A percentile compares a stretch with the other conserved stretches of the same genome.
Conservation (phyloP, 2,113 vertebrate genomes). For the Stomatorhinus ivindoensis region DNA sequence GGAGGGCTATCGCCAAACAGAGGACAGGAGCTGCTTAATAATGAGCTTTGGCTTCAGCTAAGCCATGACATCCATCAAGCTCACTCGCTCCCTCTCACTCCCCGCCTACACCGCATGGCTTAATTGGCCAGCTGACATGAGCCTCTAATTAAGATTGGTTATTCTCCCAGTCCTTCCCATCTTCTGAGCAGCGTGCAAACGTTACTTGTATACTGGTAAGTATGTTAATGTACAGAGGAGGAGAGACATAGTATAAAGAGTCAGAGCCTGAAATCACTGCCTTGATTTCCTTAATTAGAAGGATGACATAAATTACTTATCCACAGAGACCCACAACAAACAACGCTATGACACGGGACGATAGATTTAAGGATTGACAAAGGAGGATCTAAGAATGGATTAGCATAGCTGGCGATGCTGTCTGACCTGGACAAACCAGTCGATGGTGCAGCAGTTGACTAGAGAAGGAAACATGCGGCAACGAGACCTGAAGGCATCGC, state of each 20-base stretch:
- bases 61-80: slow-evolving; percentile 9
- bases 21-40: background rate
- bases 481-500: slow-evolving; percentile 71
- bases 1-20: background rate
- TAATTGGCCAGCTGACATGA: background rate
- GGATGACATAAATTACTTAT: background rate
- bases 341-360: background rate
- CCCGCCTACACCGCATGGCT: background rate
- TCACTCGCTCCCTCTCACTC: background rate
- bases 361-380: background rate
- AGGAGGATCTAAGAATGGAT: background rate
- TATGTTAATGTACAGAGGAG: background rate
- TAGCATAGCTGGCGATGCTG: background rate
- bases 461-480: slow-evolving; percentile 78
- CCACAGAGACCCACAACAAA: background rate
- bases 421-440: slow-evolving; percentile 77
- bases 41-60: background rate
- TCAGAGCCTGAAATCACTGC: background rate
- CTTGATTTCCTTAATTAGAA: background rate
- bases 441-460: slow-evolving; percentile 76
- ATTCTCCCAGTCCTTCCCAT: background rate
- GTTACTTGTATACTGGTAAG: background rate
- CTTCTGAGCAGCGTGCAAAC: slow-evolving; percentile 11
- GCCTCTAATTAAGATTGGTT: slow-evolving; percentile 15
- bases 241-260: background rate